Conservation (phyloP, 2,113 vertebrate species). For the Nettapus auritus region DNA sequence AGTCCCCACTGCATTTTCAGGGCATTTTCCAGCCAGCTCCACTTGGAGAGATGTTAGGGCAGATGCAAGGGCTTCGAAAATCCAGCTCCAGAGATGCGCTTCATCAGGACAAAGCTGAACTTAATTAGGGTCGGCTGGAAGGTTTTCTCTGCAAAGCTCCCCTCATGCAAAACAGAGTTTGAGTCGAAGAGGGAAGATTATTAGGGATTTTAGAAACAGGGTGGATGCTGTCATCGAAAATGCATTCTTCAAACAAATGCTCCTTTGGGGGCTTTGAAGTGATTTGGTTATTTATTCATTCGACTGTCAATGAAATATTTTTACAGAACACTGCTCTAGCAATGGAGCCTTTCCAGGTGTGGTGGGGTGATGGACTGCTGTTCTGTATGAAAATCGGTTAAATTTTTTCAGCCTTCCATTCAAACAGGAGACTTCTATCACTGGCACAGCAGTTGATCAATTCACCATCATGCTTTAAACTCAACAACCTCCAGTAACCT, state of each 20-base stretch:
- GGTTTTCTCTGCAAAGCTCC: neutral
- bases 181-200: neutral
- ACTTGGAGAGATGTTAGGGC: neutral
- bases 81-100: neutral
- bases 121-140: neutral
- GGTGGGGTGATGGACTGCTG: neutral
- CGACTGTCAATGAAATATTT: neutral
- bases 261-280: neutral
- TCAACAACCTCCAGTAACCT: neutral
- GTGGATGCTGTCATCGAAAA: neutral
- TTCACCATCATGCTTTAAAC: neutral
- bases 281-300: neutral
- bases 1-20: neutral
- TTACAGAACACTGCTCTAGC: neutral
- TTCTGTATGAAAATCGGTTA: neutral
- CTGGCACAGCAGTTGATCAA: slow-evolving; percentile 4
- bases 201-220: neutral
- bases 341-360: neutral
- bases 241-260: neutral
- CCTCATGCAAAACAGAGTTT: neutral
- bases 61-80: neutral
- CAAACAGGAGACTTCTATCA: neutral
- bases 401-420: neutral
- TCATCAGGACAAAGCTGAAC: neutral
- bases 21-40: neutral